Percentiles rank a stretch among this genome's conserved stretches.
Conservation (phyloP, 2,888 invertebrate genomes). For the Craniophora ligustri region DNA sequence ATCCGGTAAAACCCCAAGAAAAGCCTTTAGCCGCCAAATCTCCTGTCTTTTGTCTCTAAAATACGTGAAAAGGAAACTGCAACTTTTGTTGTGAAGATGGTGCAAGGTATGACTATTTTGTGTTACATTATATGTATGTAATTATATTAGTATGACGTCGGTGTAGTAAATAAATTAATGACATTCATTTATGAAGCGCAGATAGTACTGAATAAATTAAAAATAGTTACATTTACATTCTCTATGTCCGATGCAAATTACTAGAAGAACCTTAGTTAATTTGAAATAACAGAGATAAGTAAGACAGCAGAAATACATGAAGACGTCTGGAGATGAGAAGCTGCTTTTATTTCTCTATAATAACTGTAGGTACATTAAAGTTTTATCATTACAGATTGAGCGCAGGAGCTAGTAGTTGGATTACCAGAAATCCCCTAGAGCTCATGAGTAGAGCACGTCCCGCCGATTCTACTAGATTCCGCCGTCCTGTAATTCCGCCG, state of each 20-base stretch:
- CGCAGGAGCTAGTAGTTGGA: conserved; percentile 44
- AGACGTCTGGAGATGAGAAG: conserved; percentile 31
- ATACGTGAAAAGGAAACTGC: conserved; percentile 57
- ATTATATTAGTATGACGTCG: not conserved
- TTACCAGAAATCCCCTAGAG: conserved; percentile 50
- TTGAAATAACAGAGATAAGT: conserved; percentile 44
- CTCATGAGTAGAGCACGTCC: conserved; percentile 54
- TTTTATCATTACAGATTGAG: conserved; percentile 61
- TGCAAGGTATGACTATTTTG: conserved; percentile 1
- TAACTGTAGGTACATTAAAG: conserved; percentile 51
- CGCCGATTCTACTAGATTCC: conserved; percentile 49
- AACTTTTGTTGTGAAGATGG: conserved; percentile 28
- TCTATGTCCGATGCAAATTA: conserved; percentile 13
- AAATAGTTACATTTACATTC: not conserved
- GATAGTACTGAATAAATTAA: conserved; percentile 5
- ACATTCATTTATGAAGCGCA: conserved; percentile 50
- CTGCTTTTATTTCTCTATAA: conserved; percentile 34
- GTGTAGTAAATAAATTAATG: no score
- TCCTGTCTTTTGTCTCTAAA: conserved; percentile 70
- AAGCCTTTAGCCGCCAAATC: conserved; percentile 72
- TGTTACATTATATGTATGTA: not conserved
- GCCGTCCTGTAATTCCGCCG: conserved; percentile 45
- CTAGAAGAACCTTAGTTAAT: conserved; percentile 24
- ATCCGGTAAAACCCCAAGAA: conserved; percentile 70
- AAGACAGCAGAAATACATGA: conserved; percentile 18